Percentiles rank a stretch among this genome's conserved stretches.
Conservation (phyloP, 2,888 invertebrate genomes). For the Macrosoma leucophasiata region DNA sequence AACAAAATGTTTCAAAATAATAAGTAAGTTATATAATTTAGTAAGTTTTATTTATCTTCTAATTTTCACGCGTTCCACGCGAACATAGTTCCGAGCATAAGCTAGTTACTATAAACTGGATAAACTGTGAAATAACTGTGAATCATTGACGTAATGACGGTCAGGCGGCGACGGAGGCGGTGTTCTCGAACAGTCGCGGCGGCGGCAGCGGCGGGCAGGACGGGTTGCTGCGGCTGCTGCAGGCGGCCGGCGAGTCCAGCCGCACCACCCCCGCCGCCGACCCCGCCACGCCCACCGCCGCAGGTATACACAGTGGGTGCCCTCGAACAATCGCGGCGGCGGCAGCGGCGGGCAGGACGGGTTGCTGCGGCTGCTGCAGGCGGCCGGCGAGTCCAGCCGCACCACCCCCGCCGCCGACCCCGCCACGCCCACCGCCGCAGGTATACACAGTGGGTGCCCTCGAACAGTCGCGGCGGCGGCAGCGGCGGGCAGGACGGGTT, state of each 20-base stretch:
- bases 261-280: constrained; percentile 16
- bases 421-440: background rate
- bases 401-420: background rate
- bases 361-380: constrained; percentile 6
- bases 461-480: background rate
- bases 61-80: too few relatives aligned
- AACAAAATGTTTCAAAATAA: too few relatives aligned
- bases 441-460: background rate
- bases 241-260: constrained; percentile 35
- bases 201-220: constrained; percentile 33
- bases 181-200: constrained; percentile 22
- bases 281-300: constrained; percentile 1
- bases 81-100: too few relatives aligned
- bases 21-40: too few relatives aligned
- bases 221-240: constrained; percentile 45
- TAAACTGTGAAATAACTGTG: too few relatives aligned
- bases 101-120: too few relatives aligned
- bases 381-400: constrained; percentile 2
- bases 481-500: background rate
- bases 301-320: too few relatives aligned
- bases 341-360: too few relatives aligned
- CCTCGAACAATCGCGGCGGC: too few relatives aligned
- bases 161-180: constrained; percentile 61
- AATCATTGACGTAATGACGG: background rate
- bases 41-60: too few relatives aligned